Conservation (phyloP, 2,113 vertebrate species). For the Oreotragus oreotragus region DNA sequence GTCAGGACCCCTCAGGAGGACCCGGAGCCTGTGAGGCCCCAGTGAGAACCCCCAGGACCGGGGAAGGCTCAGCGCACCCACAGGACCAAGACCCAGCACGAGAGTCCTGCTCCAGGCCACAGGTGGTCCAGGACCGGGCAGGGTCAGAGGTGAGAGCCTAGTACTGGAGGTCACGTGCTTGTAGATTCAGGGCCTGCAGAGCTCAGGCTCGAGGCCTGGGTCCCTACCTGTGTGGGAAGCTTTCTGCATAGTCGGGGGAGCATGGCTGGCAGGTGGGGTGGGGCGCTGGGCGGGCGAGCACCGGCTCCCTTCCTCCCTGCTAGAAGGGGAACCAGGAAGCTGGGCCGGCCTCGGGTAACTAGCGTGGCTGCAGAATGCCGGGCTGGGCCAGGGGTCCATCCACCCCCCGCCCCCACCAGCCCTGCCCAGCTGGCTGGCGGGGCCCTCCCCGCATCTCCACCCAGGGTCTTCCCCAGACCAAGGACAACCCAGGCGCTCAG, state of each 20-base stretch:
- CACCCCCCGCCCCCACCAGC: background rate
- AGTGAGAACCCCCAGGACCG: background rate
- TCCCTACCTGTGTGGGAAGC: too few species aligned
- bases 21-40: background rate
- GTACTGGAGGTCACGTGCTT: background rate
- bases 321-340: background rate
- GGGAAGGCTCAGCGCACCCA: fast-evolving
- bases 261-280: background rate
- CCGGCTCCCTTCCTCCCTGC: too few species aligned
- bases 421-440: fast-evolving
- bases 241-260: background rate
- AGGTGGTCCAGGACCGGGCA: background rate
- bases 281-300: background rate
- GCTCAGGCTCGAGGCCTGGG: background rate
- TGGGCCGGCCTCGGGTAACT: background rate
- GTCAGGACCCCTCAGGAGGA: background rate
- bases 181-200: background rate
- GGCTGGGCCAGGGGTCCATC: background rate
- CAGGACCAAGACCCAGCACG: fast-evolving
- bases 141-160: background rate
- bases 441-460: background rate
- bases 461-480: fast-evolving
- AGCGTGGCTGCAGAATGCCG: background rate
- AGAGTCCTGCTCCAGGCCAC: too few species aligned
- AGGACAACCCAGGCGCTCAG: background rate